Percentiles rank a stretch among this genome's conserved stretches.
phyloP scores from a whole-genome alignment of 2,888 invertebrate genomes.

The Drosophila yooni region DNA sequence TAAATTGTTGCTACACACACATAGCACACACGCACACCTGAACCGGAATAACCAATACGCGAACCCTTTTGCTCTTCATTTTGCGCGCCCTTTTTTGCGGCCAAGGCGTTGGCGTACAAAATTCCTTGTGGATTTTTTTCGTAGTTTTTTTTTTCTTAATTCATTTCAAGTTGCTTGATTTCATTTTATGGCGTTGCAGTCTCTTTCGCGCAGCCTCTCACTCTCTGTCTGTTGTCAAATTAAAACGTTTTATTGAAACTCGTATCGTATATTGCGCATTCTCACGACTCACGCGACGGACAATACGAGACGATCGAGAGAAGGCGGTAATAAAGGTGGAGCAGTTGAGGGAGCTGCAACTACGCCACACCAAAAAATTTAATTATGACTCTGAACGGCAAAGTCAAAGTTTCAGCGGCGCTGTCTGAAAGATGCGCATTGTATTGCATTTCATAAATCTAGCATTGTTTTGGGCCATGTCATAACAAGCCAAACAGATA shows the following conservation, averaged over 20 bases:
- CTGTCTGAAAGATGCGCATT: constrained; percentile 6
- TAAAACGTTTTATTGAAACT: constrained; percentile 78
- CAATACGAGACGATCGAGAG: not conserved
- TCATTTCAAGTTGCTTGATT: constrained; percentile 40
- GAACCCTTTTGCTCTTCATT: constrained; percentile 55
- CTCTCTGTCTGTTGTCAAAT: constrained; percentile 54
- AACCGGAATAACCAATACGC: constrained; percentile 35
- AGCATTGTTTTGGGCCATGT: constrained; percentile 64
- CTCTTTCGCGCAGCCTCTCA: constrained; percentile 20
- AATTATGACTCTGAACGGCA: constrained; percentile 36
- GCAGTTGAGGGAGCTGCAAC: constrained; percentile 12
- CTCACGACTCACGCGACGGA: constrained; percentile 60
- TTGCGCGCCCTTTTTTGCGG: constrained; percentile 60
- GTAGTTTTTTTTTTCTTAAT: not conserved
- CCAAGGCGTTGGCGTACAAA: constrained; percentile 77
- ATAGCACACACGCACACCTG: constrained; percentile 11
- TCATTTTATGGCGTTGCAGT: constrained; percentile 42
- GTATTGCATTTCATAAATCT: constrained; percentile 65
- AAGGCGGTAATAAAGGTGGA: not conserved
- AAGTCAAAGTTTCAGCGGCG: constrained; percentile 8
- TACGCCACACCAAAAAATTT: constrained; percentile 37
- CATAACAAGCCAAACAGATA: constrained; percentile 45
- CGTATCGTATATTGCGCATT: constrained; percentile 69
- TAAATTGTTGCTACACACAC: constrained; percentile 53
- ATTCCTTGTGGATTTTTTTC: constrained; percentile 53